phyloP scores from a whole-genome alignment of 2,888 invertebrate species.

The Brachypterus glaber region DNA sequence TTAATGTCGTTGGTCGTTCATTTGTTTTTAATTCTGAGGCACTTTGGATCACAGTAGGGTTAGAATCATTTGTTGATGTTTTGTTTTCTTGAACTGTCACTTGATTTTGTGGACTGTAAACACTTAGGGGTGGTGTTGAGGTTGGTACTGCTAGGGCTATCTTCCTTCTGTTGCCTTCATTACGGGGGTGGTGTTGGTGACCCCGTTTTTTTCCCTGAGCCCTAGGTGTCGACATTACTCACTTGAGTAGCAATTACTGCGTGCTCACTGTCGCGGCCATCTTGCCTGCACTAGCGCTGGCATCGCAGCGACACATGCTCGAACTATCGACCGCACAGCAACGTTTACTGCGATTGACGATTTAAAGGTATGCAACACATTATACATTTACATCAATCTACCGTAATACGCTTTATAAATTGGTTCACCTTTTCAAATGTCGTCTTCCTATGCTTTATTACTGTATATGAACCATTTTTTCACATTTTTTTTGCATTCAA shows the following conservation, averaged over 20 bases:
- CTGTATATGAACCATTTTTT: too few relatives aligned
- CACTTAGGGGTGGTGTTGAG: slow-evolving; percentile 27
- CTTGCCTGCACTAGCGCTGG: slow-evolving; percentile 43
- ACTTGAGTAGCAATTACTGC: slow-evolving; percentile 27
- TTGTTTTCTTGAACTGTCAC: slow-evolving; percentile 21
- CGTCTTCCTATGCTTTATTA: too few relatives aligned
- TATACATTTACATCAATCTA: too few relatives aligned
- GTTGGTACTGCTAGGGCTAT: slow-evolving; percentile 43
- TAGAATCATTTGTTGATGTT: slow-evolving; percentile 21
- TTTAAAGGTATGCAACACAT: too few relatives aligned
- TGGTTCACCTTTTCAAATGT: too few relatives aligned
- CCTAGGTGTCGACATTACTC: slow-evolving; percentile 53
- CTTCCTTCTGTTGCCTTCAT: slow-evolving; percentile 42
- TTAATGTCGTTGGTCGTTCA: slow-evolving; percentile 9
- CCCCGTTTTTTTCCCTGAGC: slow-evolving; percentile 59
- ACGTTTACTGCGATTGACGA: too few relatives aligned
- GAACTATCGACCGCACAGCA: slow-evolving; percentile 11
- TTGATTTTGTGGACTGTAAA: slow-evolving; percentile 27
- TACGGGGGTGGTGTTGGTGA: slow-evolving; percentile 67
- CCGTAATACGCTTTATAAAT: too few relatives aligned
- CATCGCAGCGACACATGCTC: slow-evolving; percentile 18
- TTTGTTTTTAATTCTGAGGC: slow-evolving; percentile 35
- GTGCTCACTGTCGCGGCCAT: slow-evolving; percentile 52
- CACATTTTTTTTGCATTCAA: slow-evolving; percentile 9
- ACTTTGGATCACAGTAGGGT: slow-evolving; percentile 24